Evolutionary conservation across 2,113 vertebrate genomes (phyloP).

Genomic region (Himantopus leucocephalus): DNA sequence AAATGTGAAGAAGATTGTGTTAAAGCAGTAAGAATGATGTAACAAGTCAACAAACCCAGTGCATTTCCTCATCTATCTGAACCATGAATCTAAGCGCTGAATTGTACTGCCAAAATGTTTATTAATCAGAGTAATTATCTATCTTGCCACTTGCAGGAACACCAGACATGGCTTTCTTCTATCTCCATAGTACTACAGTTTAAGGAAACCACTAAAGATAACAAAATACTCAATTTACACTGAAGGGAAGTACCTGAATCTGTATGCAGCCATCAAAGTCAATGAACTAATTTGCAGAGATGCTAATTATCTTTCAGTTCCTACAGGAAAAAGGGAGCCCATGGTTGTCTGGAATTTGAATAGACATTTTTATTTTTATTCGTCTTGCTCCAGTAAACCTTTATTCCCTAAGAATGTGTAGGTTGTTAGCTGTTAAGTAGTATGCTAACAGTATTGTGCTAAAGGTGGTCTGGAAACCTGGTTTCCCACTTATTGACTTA

Average conservation of each 20-base stretch:
- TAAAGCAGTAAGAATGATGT: background rate
- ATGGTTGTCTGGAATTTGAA: background rate
- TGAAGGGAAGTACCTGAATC: background rate
- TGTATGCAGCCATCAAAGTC: background rate
- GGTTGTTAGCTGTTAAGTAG: conserved; percentile 14
- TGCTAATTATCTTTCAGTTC: background rate
- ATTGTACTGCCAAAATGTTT: background rate
- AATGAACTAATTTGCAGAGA: background rate
- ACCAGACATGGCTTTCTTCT: background rate
- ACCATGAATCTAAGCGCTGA: background rate
- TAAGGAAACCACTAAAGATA: background rate
- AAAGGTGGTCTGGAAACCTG: background rate
- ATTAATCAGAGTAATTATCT: background rate
- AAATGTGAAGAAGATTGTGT: background rate
- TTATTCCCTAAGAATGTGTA: background rate
- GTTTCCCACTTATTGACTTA: background rate
- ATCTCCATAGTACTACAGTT: background rate
- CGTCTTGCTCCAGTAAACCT: background rate
- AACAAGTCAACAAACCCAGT: background rate
- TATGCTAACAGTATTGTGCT: background rate
- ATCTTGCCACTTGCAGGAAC: background rate
- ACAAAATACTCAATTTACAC: background rate
- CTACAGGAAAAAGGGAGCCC: background rate
- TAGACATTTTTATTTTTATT: background rate
- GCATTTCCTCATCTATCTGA: background rate